These are phyloP conservation scores for Latrodectus hesperus DNA, from an alignment of 2,888 invertebrate species.

Conservation along the genomic window DNA sequence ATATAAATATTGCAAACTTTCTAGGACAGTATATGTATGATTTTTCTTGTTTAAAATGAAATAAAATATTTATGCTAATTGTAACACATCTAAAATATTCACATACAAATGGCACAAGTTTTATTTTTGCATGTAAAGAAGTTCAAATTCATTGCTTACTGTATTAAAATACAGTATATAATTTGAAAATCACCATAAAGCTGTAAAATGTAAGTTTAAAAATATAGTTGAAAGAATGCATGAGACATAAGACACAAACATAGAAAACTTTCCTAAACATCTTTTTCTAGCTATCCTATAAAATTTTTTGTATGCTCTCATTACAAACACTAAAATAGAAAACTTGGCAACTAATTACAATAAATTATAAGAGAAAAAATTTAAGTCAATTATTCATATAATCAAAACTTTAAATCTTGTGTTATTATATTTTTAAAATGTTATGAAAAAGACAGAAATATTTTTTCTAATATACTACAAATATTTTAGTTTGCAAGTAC, in stretches of 20 bases:
- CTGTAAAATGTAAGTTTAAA: constrained; percentile 61
- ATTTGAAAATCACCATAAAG: constrained; percentile 48
- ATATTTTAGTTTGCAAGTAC: no score
- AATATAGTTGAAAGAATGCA: constrained; percentile 44
- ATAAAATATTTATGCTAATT: constrained; percentile 39
- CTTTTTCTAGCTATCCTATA: constrained; percentile 10
- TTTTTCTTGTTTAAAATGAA: constrained; percentile 29
- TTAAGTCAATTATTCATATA: background rate
- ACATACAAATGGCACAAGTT: constrained; percentile 56
- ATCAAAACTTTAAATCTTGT: background rate
- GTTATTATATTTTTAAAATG: background rate
- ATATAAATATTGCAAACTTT: constrained; percentile 47
- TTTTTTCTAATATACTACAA: no score
- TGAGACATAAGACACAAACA: constrained; percentile 26
- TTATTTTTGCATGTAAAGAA: constrained; percentile 8
- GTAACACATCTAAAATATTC: constrained; percentile 49
- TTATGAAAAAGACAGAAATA: no score
- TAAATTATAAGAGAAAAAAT: no score
- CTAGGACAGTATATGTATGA: constrained; percentile 29
- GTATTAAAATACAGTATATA: constrained; percentile 32
- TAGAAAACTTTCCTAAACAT: constrained; percentile 51
- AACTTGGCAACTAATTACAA: constrained; percentile 31
- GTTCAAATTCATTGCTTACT: constrained; percentile 15
- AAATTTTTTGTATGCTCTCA: background rate
- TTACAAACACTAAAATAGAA: constrained; percentile 6